phyloP scores from a whole-genome alignment of 2,113 vertebrate genomes.

The Conger conger region DNA sequence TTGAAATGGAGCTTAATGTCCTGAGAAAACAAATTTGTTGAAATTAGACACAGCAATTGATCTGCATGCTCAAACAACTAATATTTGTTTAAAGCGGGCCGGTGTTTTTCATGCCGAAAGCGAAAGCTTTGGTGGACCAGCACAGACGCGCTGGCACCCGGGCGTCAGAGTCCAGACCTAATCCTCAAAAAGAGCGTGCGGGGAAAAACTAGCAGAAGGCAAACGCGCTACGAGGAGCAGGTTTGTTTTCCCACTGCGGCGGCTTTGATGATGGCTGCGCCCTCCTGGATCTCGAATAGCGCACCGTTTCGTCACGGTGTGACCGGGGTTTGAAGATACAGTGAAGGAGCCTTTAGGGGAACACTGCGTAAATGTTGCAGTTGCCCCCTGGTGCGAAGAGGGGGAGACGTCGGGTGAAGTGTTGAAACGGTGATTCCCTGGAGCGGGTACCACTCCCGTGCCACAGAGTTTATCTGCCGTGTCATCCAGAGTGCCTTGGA shows the following conservation, averaged over 20 bases:
- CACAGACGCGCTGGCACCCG: slow-evolving; percentile 10
- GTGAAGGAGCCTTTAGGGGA: not conserved
- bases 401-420: not conserved
- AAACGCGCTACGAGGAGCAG: not conserved
- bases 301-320: not conserved
- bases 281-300: not conserved
- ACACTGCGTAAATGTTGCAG: not conserved
- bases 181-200: not conserved
- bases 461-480: too few relatives aligned
- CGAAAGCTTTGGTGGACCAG: not conserved
- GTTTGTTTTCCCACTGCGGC: slow-evolving; percentile 16
- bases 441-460: too few relatives aligned
- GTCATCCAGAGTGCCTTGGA: too few relatives aligned
- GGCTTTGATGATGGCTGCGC: slow-evolving; percentile 11
- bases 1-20: slow-evolving; percentile 14
- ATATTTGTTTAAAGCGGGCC: slow-evolving; percentile 1
- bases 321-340: not conserved
- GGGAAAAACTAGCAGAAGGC: not conserved
- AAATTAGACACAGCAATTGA: slow-evolving; percentile 11
- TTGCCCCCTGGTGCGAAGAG: too few relatives aligned
- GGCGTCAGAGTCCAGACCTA: not conserved
- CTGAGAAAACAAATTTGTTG: slow-evolving; percentile 18
- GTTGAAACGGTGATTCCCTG: not conserved
- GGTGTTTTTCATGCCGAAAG: not conserved
- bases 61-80: not conserved